These are phyloP conservation scores for Limenitis camilla DNA, from an alignment of 2,888 invertebrate species.

Conservation along the genomic window DNA sequence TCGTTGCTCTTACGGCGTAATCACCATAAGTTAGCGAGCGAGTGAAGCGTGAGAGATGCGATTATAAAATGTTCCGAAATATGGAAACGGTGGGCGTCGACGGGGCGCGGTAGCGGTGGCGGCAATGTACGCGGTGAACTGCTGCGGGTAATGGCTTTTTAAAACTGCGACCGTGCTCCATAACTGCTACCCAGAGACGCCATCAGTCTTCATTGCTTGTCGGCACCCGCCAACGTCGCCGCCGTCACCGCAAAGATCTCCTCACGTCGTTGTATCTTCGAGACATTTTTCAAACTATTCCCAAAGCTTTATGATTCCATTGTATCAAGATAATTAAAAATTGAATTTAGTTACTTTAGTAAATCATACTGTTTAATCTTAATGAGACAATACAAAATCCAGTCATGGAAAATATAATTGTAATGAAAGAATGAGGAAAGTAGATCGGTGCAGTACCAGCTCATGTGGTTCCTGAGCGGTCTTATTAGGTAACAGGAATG, in stretches of 20 bases:
- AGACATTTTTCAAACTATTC: constrained; percentile 25
- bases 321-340: not conserved
- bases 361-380: not conserved
- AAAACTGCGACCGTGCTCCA: constrained; percentile 75
- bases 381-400: not conserved
- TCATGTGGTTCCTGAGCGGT: constrained; percentile 69
- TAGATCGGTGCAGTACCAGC: constrained; percentile 41
- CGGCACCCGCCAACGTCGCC: constrained; percentile 62
- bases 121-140: constrained; percentile 69
- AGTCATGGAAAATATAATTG: not conserved
- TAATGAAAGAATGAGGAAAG: constrained; percentile 34
- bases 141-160: constrained; percentile 73
- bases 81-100: constrained; percentile 48
- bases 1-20: constrained; percentile 72
- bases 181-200: constrained; percentile 71
- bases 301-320: constrained; percentile 18
- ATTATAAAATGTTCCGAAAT: constrained; percentile 74
- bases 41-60: constrained; percentile 72
- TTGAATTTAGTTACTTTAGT: not conserved
- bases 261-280: constrained; percentile 35
- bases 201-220: constrained; percentile 76
- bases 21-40: constrained; percentile 72
- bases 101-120: no score
- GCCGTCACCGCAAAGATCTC: constrained; percentile 51
- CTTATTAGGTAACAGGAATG: constrained; percentile 74